phyloP scores from a whole-genome alignment of 1,140 invertebrate genomes.

The Triops cancriformis region DNA sequence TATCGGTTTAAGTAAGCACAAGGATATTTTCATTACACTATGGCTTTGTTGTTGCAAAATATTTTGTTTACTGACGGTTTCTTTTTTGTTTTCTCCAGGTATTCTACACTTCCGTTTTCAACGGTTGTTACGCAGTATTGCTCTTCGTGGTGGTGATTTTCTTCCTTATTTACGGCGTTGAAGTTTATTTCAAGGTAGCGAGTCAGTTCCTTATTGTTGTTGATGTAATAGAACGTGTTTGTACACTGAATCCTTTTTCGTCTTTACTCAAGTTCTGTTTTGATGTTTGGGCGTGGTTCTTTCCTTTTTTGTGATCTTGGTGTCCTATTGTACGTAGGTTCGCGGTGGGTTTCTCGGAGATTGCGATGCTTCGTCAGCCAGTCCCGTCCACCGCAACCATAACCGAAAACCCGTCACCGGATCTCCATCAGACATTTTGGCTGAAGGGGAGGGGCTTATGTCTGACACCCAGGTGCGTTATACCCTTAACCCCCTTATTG shows the following conservation, averaged over 20 bases:
- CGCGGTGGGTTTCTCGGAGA: conserved; percentile 1
- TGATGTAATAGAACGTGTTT: neutral
- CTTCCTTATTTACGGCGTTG: conserved; percentile 88
- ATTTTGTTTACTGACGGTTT: conserved; percentile 22
- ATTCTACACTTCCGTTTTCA: conserved; percentile 75
- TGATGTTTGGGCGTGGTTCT: neutral
- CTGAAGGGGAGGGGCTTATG: neutral
- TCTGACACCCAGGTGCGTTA: neutral
- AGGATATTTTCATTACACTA: too few species aligned
- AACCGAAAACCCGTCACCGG: neutral
- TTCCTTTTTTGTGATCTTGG: neutral
- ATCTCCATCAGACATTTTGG: neutral
- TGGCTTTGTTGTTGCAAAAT: too few species aligned
- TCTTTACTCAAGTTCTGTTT: neutral
- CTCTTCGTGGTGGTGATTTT: conserved; percentile 84
- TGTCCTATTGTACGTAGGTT: neutral
- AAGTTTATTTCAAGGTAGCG: conserved; percentile 85
- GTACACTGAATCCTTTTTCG: neutral
- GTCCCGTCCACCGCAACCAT: neutral
- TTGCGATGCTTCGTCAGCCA: neutral
- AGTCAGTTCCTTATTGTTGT: neutral
- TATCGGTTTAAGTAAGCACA: too few species aligned
- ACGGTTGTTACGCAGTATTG: conserved; percentile 82
- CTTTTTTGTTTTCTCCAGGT: conserved; percentile 46
- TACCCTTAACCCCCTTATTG: neutral